Percentiles rank a stretch among this genome's conserved stretches.
Conservation (phyloP, 2,113 vertebrate genomes). For the Chlorodrepanis virens region DNA sequence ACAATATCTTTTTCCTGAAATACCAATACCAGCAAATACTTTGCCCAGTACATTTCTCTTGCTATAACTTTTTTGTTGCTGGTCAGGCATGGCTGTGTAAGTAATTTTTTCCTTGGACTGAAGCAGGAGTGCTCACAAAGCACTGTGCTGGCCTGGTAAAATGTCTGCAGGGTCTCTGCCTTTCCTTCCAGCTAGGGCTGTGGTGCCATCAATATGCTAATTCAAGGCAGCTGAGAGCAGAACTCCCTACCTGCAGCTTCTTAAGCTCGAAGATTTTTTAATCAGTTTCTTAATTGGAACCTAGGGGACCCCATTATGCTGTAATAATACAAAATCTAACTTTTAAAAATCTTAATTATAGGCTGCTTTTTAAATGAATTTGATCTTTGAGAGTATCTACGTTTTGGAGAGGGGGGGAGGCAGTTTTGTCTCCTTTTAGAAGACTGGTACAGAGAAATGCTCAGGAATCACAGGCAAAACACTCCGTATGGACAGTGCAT, state of each 20-base stretch:
- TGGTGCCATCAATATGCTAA: slow-evolving; percentile 55
- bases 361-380: slow-evolving; percentile 62
- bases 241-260: slow-evolving; percentile 55
- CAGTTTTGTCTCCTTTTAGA: not conserved
- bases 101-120: not conserved
- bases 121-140: not conserved
- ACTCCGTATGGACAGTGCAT: not conserved
- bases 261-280: slow-evolving; percentile 61
- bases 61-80: not conserved
- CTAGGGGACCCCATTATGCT: slow-evolving; percentile 60
- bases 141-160: not conserved
- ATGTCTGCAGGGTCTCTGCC: not conserved
- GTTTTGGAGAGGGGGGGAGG: not conserved
- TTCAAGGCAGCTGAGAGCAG: slow-evolving; percentile 45
- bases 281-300: slow-evolving; percentile 72
- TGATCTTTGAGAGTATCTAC: slow-evolving; percentile 19
- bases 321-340: slow-evolving; percentile 74
- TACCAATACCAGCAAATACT: not conserved
- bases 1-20: not conserved
- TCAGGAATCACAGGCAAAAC: slow-evolving; percentile 9
- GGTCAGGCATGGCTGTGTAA: not conserved
- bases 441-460: not conserved
- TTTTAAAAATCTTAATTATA: slow-evolving; percentile 66
- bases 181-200: not conserved
- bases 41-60: not conserved